phyloP scores from a whole-genome alignment of 2,888 invertebrate species.

The Ariolimax columbianus region DNA sequence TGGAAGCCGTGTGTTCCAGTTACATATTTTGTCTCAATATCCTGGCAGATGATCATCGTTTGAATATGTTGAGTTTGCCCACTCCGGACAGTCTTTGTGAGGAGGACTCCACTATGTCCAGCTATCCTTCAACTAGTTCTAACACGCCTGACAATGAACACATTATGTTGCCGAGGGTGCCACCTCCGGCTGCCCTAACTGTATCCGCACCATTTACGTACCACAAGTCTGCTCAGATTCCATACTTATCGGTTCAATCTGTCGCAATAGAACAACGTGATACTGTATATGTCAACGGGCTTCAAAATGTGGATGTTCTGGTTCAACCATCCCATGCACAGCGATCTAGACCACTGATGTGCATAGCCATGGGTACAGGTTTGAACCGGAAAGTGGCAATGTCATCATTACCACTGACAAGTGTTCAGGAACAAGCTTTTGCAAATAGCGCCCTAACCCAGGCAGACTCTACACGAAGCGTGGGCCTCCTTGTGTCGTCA shows the following conservation, averaged over 20 bases:
- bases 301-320: background rate
- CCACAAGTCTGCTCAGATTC: background rate
- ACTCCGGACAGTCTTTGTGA: background rate
- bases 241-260: background rate
- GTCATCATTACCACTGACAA: background rate
- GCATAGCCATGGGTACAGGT: background rate
- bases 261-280: background rate
- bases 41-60: background rate
- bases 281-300: background rate
- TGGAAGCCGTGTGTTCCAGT: background rate
- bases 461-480: too few relatives aligned
- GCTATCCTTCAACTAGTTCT: background rate
- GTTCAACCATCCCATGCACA: background rate
- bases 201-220: background rate
- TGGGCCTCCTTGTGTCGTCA: background rate
- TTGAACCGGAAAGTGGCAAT: background rate
- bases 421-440: background rate
- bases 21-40: background rate
- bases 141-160: constrained; percentile 16
- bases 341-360: background rate
- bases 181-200: background rate
- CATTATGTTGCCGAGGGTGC: background rate
- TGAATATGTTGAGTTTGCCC: background rate
- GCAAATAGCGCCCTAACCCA: background rate
- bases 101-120: background rate